These are phyloP conservation scores for Harpalus rubripes DNA, from an alignment of 2,888 invertebrate genomes.

Conservation along the genomic window DNA sequence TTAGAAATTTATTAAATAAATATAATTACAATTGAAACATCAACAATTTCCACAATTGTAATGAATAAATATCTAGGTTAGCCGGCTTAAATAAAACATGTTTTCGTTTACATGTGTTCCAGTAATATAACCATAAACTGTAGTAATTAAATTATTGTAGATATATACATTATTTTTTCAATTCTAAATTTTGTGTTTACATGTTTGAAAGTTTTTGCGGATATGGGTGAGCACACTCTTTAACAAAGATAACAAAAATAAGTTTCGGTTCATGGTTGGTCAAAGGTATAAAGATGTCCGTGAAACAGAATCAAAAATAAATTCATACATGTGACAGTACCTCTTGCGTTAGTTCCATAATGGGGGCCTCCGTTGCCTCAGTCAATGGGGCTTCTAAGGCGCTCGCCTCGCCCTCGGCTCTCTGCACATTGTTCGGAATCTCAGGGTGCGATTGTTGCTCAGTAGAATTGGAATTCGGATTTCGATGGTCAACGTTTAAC, in stretches of 20 bases:
- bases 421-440: constrained; percentile 68
- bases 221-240: constrained; percentile 8
- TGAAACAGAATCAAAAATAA: constrained; percentile 14
- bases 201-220: neutral
- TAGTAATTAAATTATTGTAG: too few relatives aligned
- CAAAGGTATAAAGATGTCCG: constrained; percentile 18
- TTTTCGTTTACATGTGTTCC: constrained; percentile 9
- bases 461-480: constrained; percentile 69
- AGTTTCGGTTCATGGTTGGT: constrained; percentile 9
- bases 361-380: constrained; percentile 70
- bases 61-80: constrained; percentile 4
- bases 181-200: constrained; percentile 20
- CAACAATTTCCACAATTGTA: neutral
- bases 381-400: constrained; percentile 68
- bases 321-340: constrained; percentile 70
- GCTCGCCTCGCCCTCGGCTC: constrained; percentile 73
- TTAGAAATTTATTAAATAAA: neutral
- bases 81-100: constrained; percentile 8
- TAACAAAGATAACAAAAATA: constrained; percentile 22
- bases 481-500: constrained; percentile 79
- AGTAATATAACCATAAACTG: neutral
- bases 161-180: neutral
- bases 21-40: constrained; percentile 2
- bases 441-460: constrained; percentile 68
- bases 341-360: constrained; percentile 77